Conservation (phyloP, 2,797 vertebrate species). For the Scyliorhinus canicula region DNA sequence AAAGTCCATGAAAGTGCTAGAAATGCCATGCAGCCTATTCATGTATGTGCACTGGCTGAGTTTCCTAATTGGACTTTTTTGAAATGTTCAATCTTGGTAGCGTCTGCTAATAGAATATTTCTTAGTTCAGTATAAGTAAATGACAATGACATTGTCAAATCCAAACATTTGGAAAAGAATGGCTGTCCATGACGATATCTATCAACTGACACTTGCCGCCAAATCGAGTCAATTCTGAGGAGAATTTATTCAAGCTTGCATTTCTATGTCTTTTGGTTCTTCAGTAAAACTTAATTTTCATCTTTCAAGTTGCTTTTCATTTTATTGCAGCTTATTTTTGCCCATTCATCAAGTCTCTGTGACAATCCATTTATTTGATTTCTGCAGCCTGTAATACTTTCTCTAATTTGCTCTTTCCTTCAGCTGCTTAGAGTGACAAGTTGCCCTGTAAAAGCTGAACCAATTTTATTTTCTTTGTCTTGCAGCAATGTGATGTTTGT, state of each 20-base stretch:
- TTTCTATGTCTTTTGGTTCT: not conserved
- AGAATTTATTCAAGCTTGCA: not conserved
- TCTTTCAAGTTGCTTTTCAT: not conserved
- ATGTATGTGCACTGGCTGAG: not conserved
- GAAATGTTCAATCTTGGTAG: not conserved
- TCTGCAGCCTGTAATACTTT: not conserved
- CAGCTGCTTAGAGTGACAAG: constrained; percentile 15
- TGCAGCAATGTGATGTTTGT: not conserved
- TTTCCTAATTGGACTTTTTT: constrained; percentile 2
- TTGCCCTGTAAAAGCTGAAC: constrained; percentile 1
- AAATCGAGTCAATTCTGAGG: not conserved
- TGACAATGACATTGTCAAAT: not conserved
- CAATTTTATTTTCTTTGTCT: not conserved
- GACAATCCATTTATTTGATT: constrained; percentile 24
- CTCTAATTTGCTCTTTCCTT: constrained; percentile 22
- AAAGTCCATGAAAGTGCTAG: not conserved
- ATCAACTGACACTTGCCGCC: not conserved
- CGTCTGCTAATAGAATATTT: not conserved
- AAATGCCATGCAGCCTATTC: not conserved
- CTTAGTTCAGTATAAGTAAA: not conserved
- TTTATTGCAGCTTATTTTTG: constrained; percentile 7
- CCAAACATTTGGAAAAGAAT: not conserved
- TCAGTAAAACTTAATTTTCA: not conserved
- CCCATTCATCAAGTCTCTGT: constrained; percentile 17
- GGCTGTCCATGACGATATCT: not conserved